Evolutionary conservation across 2,113 vertebrate genomes (phyloP), one percentile per base, ranked within the genome.

Genomic region (Uropsilus gracilis): DNA sequence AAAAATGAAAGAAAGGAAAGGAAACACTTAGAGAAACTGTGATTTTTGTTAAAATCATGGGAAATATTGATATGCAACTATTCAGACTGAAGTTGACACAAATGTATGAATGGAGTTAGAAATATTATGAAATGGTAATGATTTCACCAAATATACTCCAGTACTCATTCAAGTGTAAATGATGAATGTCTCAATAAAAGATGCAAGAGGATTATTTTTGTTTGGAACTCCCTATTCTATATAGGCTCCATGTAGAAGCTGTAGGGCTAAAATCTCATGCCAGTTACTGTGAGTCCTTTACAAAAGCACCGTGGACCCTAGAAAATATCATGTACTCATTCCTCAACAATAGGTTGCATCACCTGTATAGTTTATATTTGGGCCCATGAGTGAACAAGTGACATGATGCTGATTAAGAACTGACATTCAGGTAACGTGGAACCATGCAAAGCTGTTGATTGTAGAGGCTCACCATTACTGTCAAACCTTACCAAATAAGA

Each of bases 11-110:
- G 8, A 71, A 90, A 72, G 4, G 39, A 50, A 75, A 90, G 18
- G 86, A 12, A 78, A 69, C 8, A 39, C 28, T 87, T 76, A 53
- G 26, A 73, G 80, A 91, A 90, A 69, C 5, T 88, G 64, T 76
- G 24, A 90, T 83, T 89, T 53, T 97, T 95, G 42, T 82, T 39
- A 93, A 48, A 94, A 86, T 13, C n/a, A 13, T 88, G 28, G 80
- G 53, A 86, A 86, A 84, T 73, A 83, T 10, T 77, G 37, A 59
- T 84, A 72, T 81, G 69, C 20, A 44, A 13, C 72, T 68, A 69
- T 87, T 73, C 57, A 77, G 71, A 18, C 55, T 90, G 63, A 85
- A 87, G 86, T 85, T 83, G 32, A 90, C 77, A 57, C 84, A 39
- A 6, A 73, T 85, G 6, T 77, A 73, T 20, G 77, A 72, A 57